phyloP scores from a whole-genome alignment of 2,888 invertebrate species.

The Epiblema foenella region DNA sequence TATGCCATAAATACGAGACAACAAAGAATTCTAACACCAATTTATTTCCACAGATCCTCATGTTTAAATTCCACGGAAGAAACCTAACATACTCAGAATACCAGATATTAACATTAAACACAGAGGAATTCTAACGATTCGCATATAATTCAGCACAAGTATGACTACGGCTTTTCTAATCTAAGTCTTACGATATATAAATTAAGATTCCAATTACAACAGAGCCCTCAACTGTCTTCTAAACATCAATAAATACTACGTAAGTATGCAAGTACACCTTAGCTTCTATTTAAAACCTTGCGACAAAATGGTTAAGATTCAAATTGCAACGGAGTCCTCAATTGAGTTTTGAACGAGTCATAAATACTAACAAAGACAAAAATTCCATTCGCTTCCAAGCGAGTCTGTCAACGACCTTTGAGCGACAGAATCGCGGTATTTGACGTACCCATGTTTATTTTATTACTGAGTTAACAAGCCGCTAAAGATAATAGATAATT shows the following conservation, averaged over 20 bases:
- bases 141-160: constrained; percentile 2
- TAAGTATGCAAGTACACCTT: neutral
- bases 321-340: neutral
- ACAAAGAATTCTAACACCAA: constrained; percentile 4
- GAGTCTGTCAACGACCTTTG: constrained; percentile 27
- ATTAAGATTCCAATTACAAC: too few species aligned
- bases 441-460: too few species aligned
- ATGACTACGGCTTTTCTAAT: too few species aligned
- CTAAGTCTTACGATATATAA: too few species aligned
- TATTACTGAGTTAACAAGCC: too few species aligned
- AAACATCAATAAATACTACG: neutral
- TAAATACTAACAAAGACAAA: constrained; percentile 11
- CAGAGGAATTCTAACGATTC: constrained; percentile 12
- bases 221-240: neutral
- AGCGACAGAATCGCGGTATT: neutral
- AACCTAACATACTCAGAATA: constrained; percentile 10
- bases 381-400: constrained; percentile 28
- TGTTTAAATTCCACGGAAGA: constrained; percentile 27
- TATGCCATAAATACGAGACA: constrained; percentile 1
- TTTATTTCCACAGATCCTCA: constrained; percentile 6
- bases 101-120: constrained; percentile 13
- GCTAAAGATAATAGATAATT: too few species aligned
- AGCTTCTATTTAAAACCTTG: neutral
- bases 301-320: neutral
- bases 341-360: neutral